phyloP scores from a whole-genome alignment of 2,888 invertebrate genomes.

The Rhamnusium bicolor region DNA sequence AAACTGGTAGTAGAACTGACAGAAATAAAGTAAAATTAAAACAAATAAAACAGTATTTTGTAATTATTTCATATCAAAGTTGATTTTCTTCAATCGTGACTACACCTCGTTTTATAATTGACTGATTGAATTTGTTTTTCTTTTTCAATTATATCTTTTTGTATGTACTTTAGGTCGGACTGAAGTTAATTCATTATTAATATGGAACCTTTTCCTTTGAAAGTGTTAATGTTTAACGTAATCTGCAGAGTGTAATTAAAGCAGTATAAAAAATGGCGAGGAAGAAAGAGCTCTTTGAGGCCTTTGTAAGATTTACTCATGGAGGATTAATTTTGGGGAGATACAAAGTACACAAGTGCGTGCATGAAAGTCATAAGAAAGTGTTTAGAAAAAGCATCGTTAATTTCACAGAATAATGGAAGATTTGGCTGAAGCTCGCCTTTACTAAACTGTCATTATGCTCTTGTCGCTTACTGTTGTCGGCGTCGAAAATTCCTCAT shows the following conservation, averaged over 20 bases:
- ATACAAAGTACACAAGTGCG: constrained; percentile 29
- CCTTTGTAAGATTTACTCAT: constrained; percentile 11
- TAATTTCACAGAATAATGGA: constrained; percentile 34
- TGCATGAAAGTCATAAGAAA: constrained; percentile 24
- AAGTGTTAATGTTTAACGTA: not conserved
- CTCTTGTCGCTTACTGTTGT: constrained; percentile 18
- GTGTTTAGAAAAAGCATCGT: constrained; percentile 34
- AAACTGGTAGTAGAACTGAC: too few relatives aligned
- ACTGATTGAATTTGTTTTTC: not conserved
- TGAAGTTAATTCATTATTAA: not conserved
- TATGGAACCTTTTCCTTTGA: not conserved
- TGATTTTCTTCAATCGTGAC: too few relatives aligned
- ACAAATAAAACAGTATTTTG: too few relatives aligned
- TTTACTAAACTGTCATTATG: constrained; percentile 33
- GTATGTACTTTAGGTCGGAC: not conserved
- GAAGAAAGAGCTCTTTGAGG: not conserved
- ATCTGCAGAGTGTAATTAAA: constrained; percentile 22
- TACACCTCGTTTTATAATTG: too few relatives aligned
- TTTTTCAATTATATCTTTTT: not conserved
- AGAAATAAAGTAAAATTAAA: too few relatives aligned
- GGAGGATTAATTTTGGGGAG: constrained; percentile 16
- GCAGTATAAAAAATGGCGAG: constrained; percentile 9
- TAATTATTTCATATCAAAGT: too few relatives aligned
- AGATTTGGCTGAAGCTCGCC: constrained; percentile 23
- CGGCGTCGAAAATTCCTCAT: constrained; percentile 25